These are phyloP conservation scores for Stictonetta naevosa DNA, from an alignment of 2,113 vertebrate species.

Conservation along the genomic window DNA sequence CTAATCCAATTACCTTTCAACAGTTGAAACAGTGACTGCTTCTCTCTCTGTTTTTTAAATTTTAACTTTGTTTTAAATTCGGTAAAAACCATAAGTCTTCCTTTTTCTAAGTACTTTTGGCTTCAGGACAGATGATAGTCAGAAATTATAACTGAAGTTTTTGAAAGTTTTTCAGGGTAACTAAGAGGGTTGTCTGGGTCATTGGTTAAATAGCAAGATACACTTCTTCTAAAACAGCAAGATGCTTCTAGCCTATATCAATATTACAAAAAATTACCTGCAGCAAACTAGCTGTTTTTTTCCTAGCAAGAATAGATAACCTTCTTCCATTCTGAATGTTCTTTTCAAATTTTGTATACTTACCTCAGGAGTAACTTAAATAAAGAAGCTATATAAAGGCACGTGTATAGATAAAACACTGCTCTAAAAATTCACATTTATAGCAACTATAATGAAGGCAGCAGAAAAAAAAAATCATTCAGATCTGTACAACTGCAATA, in stretches of 20 bases:
- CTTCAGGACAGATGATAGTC: not conserved
- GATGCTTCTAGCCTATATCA: not conserved
- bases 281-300: not conserved
- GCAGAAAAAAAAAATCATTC: not conserved
- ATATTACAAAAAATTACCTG: not conserved
- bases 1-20: slow-evolving; percentile 35
- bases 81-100: not conserved
- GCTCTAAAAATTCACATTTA: not conserved
- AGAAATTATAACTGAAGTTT: not conserved
- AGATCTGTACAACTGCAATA: not conserved
- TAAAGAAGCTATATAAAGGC: not conserved
- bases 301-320: not conserved
- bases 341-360: not conserved
- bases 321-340: not conserved
- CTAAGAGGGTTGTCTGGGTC: not conserved
- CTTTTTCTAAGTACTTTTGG: not conserved
- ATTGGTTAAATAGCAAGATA: not conserved
- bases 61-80: slow-evolving; percentile 1
- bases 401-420: not conserved
- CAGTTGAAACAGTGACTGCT: not conserved
- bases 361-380: not conserved
- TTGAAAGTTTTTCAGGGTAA: not conserved
- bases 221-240: not conserved
- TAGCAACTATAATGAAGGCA: not conserved
- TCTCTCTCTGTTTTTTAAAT: not conserved